A percentile compares a stretch with the other conserved stretches of the same genome.
These are phyloP conservation scores for Aradus depressus DNA, from an alignment of 2,888 invertebrate species.

Conservation along the genomic window DNA sequence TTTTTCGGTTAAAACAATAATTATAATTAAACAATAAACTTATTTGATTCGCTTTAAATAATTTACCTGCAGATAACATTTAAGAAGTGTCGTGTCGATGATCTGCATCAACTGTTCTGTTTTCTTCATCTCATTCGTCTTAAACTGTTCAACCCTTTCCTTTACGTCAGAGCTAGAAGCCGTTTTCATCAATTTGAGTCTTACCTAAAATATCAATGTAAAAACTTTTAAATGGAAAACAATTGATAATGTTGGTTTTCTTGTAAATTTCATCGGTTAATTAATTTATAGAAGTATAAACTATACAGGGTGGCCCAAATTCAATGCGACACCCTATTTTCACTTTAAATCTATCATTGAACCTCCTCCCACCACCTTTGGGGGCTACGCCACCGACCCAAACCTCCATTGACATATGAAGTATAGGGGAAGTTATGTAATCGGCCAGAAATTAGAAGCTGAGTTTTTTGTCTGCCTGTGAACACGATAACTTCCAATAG, in stretches of 20 bases:
- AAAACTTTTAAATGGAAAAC: background rate
- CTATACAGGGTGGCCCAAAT: background rate
- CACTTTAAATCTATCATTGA: no score
- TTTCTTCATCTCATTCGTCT: constrained; percentile 40
- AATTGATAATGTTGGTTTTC: background rate
- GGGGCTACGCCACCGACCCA: no score
- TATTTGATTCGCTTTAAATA: no score
- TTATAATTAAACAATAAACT: no score
- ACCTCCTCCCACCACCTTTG: no score
- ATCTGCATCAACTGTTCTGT: constrained; percentile 68
- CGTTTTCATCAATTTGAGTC: constrained; percentile 33
- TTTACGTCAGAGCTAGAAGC: background rate
- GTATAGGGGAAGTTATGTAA: no score
- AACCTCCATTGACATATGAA: no score
- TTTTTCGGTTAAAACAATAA: no score
- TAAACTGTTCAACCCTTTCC: background rate
- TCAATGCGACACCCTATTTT: no score
- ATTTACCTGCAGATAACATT: constrained; percentile 84
- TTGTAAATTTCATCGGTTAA: background rate
- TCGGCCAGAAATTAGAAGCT: no score
- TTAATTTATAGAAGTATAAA: background rate
- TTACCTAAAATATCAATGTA: constrained; percentile 31
- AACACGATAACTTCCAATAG: no score
- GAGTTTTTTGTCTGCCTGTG: no score
- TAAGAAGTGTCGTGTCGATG: constrained; percentile 92